Evolutionary conservation across 2,797 vertebrate species (phyloP).

Genomic region (Iguana delicatissima): DNA sequence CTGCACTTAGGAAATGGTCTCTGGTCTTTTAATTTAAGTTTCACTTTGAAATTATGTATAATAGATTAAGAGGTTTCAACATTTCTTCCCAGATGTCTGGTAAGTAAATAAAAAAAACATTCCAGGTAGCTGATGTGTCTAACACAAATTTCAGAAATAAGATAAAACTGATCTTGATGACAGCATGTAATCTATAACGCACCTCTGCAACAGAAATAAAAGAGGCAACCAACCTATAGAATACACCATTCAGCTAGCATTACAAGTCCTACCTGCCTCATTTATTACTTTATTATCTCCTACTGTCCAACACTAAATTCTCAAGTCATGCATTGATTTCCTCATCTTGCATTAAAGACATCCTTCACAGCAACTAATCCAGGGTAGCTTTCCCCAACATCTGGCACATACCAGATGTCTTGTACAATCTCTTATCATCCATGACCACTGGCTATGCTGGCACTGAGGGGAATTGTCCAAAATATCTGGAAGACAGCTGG

Average conservation of each 20-base stretch:
- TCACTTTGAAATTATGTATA: neutral
- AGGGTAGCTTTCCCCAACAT: neutral
- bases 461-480: neutral
- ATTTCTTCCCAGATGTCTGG: neutral
- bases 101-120: neutral
- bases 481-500: neutral
- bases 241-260: neutral
- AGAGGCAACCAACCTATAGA: neutral
- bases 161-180: no score
- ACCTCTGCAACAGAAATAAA: neutral
- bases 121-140: neutral
- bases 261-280: neutral
- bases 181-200: neutral
- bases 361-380: neutral
- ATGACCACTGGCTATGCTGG: no score
- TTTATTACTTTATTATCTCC: neutral
- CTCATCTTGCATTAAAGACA: neutral
- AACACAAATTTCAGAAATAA: neutral
- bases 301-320: neutral
- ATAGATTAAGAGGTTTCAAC: neutral
- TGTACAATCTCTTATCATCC: no score
- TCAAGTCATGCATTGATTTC: neutral
- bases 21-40: neutral
- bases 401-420: no score
- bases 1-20: neutral